These are phyloP conservation scores for Sebastes hubbsi DNA, from an alignment of 2,797 vertebrate species.

Conservation along the genomic window DNA sequence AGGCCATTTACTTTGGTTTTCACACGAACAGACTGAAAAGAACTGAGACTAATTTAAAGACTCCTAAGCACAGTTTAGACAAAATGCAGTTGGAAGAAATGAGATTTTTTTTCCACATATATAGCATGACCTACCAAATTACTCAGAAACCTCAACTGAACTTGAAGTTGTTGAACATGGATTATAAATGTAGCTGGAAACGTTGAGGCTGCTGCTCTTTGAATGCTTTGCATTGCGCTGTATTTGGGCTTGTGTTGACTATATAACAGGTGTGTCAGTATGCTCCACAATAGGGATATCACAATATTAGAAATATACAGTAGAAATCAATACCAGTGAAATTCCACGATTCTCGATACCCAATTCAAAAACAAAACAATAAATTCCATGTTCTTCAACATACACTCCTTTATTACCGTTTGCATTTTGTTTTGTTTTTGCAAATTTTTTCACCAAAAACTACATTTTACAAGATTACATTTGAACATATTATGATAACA, in stretches of 20 bases:
- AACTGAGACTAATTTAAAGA: conserved; percentile 20
- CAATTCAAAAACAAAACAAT: not conserved
- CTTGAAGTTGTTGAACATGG: not conserved
- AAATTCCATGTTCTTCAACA: not conserved
- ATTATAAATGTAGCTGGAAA: not conserved
- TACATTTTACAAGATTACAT: not conserved
- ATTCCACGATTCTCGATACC: not conserved
- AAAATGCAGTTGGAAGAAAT: not conserved
- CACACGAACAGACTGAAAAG: conserved; percentile 23
- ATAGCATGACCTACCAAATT: not conserved
- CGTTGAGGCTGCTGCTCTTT: not conserved
- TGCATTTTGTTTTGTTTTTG: not conserved
- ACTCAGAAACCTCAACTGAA: not conserved
- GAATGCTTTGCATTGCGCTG: not conserved
- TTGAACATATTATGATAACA: not conserved
- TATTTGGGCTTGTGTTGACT: not conserved
- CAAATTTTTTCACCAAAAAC: not conserved
- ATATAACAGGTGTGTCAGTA: not conserved
- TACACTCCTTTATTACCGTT: not conserved
- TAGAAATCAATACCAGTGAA: not conserved
- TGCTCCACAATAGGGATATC: not conserved
- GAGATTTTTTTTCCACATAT: not conserved
- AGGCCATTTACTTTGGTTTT: conserved; percentile 34
- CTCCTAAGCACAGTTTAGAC: conserved; percentile 2
- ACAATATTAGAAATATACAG: not conserved